phyloP scores from a whole-genome alignment of 2,113 vertebrate genomes.

The Myodes glareolus region DNA sequence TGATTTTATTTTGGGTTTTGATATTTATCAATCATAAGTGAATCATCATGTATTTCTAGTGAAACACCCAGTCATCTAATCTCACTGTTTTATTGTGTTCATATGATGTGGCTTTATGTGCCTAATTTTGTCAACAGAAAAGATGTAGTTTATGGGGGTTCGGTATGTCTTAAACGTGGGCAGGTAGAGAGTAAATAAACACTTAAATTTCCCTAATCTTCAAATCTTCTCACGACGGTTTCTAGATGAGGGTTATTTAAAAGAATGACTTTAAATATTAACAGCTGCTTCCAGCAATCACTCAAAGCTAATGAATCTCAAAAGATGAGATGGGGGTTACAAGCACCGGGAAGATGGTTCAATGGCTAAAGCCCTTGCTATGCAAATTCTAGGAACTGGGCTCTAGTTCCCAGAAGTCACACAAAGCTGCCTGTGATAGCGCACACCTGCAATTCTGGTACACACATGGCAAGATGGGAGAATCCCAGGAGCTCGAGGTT shows the following conservation, averaged over 20 bases:
- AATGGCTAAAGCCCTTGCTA: neutral
- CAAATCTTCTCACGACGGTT: neutral
- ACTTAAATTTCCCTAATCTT: conserved; percentile 31
- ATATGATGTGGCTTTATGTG: neutral
- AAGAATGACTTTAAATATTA: neutral
- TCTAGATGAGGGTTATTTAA: conserved; percentile 32
- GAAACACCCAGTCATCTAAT: conserved; percentile 24
- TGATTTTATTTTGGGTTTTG: conserved; percentile 61
- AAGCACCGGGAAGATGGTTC: neutral
- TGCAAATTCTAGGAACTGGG: neutral
- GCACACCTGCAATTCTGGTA: neutral
- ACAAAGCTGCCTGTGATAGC: neutral
- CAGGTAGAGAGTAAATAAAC: conserved; percentile 3
- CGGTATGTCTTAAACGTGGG: conserved; percentile 10
- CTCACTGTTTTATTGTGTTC: conserved; percentile 29
- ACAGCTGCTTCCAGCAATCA: neutral
- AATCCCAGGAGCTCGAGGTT: neutral
- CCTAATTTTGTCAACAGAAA: neutral
- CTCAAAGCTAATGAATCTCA: neutral
- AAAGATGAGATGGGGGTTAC: neutral
- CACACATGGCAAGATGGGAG: neutral
- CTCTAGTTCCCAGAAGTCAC: neutral
- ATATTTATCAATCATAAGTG: conserved; percentile 69
- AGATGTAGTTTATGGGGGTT: neutral
- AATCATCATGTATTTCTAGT: conserved; percentile 64